Evolutionary conservation across 1,140 invertebrate species (phyloP).

Genomic region (Thereuonema tuberculata): DNA sequence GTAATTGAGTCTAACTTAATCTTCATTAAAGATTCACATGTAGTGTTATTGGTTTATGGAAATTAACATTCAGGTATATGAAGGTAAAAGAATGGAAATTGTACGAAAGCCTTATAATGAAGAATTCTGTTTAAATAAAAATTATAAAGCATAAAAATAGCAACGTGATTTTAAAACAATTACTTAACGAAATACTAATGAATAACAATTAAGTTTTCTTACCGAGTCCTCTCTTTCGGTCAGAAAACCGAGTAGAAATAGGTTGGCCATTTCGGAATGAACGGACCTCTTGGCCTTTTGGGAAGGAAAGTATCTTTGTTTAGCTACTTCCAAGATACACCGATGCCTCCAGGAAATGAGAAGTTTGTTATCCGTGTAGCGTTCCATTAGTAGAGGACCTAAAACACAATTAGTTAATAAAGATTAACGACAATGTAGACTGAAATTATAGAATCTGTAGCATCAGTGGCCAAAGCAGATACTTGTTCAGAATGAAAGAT

Average conservation of each 20-base stretch:
- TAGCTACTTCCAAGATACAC: slow-evolving; percentile 1
- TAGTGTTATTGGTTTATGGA: too few species aligned
- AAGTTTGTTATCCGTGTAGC: slow-evolving; percentile 19
- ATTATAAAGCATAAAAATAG: not conserved
- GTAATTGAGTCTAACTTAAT: too few species aligned
- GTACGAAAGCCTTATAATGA: not conserved
- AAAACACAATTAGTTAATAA: too few species aligned
- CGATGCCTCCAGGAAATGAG: slow-evolving; percentile 22
- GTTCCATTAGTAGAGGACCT: slow-evolving; percentile 12
- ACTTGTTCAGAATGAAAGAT: too few species aligned
- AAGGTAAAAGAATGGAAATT: not conserved
- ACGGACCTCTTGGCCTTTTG: slow-evolving; percentile 9
- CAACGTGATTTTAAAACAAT: slow-evolving; percentile 9
- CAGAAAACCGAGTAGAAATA: slow-evolving; percentile 21
- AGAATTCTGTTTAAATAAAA: not conserved
- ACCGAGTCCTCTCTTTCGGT: slow-evolving; percentile 17
- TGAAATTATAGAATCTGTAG: too few species aligned
- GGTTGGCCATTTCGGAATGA: slow-evolving; percentile 21
- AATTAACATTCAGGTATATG: not conserved
- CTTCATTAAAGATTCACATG: too few species aligned
- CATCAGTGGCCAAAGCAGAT: too few species aligned
- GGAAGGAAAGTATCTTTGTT: slow-evolving; percentile 16
- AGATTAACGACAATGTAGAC: too few species aligned
- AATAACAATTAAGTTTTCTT: not conserved
- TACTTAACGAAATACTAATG: not conserved